Percentiles rank a stretch among this genome's conserved stretches.
phyloP scores from a whole-genome alignment of 2,113 vertebrate species.

The Holacanthus passer region DNA sequence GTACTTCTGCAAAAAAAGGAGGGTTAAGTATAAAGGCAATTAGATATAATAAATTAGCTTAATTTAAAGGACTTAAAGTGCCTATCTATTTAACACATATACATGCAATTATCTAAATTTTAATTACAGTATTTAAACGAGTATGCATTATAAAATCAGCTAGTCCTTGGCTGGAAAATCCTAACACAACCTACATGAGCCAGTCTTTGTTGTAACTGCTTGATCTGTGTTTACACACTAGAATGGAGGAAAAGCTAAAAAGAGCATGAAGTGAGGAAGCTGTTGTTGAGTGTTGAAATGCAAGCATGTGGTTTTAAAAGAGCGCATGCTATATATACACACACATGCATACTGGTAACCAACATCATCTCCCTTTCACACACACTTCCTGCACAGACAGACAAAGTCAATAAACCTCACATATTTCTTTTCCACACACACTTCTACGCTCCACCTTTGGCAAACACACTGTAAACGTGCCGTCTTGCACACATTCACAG shows the following conservation, averaged over 20 bases:
- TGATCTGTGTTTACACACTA: not conserved
- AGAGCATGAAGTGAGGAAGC: not conserved
- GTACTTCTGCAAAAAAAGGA: too few relatives aligned
- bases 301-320: constrained; percentile 1
- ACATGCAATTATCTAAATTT: too few relatives aligned
- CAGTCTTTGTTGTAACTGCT: not conserved
- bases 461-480: constrained; percentile 11
- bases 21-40: too few relatives aligned
- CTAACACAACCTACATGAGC: not conserved
- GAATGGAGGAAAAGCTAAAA: not conserved
- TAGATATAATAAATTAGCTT: too few relatives aligned
- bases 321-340: not conserved
- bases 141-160: too few relatives aligned
- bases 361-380: not conserved
- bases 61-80: too few relatives aligned
- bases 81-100: too few relatives aligned
- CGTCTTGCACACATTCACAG: not conserved
- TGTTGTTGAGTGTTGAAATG: constrained; percentile 1
- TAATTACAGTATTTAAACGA: not conserved
- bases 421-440: not conserved
- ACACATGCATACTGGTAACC: not conserved
- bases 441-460: not conserved
- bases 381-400: not conserved
- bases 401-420: not conserved
- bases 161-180: not conserved